Base-by-base conservation (phyloP, 2,888 invertebrate genomes). In the Troilus luridus region DNA sequence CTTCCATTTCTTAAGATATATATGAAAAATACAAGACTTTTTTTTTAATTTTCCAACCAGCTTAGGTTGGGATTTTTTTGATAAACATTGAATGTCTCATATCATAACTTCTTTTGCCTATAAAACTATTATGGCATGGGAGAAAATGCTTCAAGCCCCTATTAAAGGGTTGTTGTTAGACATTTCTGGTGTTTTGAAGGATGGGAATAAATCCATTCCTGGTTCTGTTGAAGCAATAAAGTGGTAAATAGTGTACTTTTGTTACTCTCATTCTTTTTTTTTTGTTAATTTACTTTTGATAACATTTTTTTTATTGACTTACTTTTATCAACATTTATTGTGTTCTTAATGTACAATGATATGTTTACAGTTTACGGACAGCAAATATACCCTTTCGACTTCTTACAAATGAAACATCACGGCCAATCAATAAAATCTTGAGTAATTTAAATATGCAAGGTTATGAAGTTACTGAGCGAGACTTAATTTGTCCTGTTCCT, bases 181-280 rank as follows among this genome's bases (percentile, higher is more conserved):
- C 88, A 93, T 93, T 64, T 91, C 92, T 77, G 93, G 93, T 41
- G 93, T 93, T 88, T 89, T 93, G 19, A 93, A 93, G 90, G 88
- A 92, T 91, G 92, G 92, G 0, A 91, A 91, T 91, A 85, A 91
- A 56, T 85, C 92, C 14, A 92, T 93, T 58, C 88, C 89, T 58
- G 93, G 93, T 41, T 92, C 92, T 21, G 91, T 92, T 60, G 91
- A 92, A 64, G 93, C 92, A 12, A 88, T 93, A 21, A 88, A 92
- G 72, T 92, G 89, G 93, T 93, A 91, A 91, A 88, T 92, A 67
- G 41, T 64, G 56, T n/a, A 6, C 67, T 88, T 60, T 81, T 88
- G 56, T 90, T 88, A 11, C 27, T 14, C 27, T 24, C 12, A 27
- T 72, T 10, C 5, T 27, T 27, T 88, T n/a, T 88, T 41, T 60